These are phyloP conservation scores for Acleris holmiana DNA, from an alignment of 2,888 invertebrate species.

Conservation along the genomic window DNA sequence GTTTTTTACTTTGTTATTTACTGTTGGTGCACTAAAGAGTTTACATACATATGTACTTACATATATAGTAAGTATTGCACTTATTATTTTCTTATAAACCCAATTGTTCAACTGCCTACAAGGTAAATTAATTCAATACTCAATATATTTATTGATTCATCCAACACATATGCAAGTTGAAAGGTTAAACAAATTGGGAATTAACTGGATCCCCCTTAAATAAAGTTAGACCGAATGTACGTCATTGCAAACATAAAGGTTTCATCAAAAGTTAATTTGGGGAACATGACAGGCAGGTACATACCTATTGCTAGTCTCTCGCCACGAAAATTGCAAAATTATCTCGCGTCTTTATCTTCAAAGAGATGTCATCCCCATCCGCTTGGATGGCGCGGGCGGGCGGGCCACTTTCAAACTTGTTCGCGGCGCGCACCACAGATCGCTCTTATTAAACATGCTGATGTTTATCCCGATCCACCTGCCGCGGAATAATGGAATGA, in stretches of 20 bases:
- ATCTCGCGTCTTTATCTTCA: constrained; percentile 82
- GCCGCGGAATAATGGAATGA: constrained; percentile 55
- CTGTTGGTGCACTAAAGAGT: too few relatives aligned
- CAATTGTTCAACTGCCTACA: background rate
- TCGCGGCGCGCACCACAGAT: constrained; percentile 71
- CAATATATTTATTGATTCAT: too few relatives aligned
- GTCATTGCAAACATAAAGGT: constrained; percentile 60
- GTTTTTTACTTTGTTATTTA: too few relatives aligned
- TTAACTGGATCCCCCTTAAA: constrained; percentile 21
- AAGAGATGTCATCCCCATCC: constrained; percentile 82
- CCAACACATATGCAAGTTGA: constrained; percentile 54
- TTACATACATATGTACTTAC: too few relatives aligned
- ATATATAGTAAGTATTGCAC: too few relatives aligned
- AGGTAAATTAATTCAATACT: constrained; percentile 8
- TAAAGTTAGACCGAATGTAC: constrained; percentile 45
- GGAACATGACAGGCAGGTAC: constrained; percentile 71
- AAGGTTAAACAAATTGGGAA: constrained; percentile 51
- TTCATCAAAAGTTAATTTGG: constrained; percentile 76
- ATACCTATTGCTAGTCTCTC: constrained; percentile 65
- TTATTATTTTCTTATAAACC: too few relatives aligned
- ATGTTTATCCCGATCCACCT: constrained; percentile 69
- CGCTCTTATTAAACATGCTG: constrained; percentile 69
- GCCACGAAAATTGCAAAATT: constrained; percentile 81
- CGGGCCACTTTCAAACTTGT: constrained; percentile 78
- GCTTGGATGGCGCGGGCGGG: constrained; percentile 60